Conservation (phyloP, 2,888 invertebrate species). For the Thecophora atra region DNA sequence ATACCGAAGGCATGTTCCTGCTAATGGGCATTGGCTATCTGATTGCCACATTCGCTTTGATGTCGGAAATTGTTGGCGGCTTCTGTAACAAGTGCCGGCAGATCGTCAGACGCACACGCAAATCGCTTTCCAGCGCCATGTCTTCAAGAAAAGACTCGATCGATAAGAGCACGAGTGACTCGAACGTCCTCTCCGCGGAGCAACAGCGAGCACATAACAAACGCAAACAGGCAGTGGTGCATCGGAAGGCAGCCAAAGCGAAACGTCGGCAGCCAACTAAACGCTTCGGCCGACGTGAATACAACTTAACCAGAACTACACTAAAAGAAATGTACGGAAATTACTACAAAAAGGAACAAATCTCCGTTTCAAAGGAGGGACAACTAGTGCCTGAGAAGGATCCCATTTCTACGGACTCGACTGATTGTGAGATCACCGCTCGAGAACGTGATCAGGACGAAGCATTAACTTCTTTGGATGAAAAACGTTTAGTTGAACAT, state of each 20-base stretch:
- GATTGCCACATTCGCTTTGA: slow-evolving; percentile 71
- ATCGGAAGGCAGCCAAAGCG: slow-evolving; percentile 46
- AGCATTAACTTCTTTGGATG: slow-evolving; percentile 35
- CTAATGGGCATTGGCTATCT: slow-evolving; percentile 77
- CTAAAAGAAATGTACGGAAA: slow-evolving; percentile 59
- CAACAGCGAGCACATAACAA: slow-evolving; percentile 49
- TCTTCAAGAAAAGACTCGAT: slow-evolving; percentile 55
- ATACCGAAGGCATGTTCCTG: slow-evolving; percentile 85
- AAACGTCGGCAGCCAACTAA: slow-evolving; percentile 41
- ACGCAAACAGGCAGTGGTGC: slow-evolving; percentile 45
- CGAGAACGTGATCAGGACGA: slow-evolving; percentile 6
- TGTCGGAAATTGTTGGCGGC: slow-evolving; percentile 78
- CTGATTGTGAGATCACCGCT: slow-evolving; percentile 39
- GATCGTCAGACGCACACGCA: slow-evolving; percentile 56
- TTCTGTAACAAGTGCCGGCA: slow-evolving; percentile 71
- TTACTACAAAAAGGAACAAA: slow-evolving; percentile 48
- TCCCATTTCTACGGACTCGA: slow-evolving; percentile 37
- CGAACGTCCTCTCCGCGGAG: slow-evolving; percentile 38
- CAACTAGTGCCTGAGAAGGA: slow-evolving; percentile 42
- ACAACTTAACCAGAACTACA: slow-evolving; percentile 60
- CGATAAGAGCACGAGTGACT: slow-evolving; percentile 25
- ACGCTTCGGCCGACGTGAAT: slow-evolving; percentile 59
- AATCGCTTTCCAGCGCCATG: slow-evolving; percentile 50
- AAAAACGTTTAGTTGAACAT: slow-evolving; percentile 37
- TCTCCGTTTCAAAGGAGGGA: slow-evolving; percentile 41